Base-by-base conservation (phyloP, 2,113 vertebrate genomes). In the Eulemur macaco region DNA sequence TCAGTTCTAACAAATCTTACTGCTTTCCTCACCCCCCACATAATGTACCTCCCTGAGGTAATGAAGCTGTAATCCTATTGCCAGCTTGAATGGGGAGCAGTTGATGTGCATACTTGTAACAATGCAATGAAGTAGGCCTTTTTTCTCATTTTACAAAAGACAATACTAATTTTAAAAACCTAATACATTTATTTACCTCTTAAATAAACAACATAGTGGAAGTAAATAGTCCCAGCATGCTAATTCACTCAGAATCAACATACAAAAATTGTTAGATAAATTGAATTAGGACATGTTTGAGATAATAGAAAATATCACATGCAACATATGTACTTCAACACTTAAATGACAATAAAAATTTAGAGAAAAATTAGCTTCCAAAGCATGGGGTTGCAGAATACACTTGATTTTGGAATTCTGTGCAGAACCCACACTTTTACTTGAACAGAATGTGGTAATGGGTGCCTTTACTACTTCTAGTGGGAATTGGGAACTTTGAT, bases 391-490 rank as follows among this genome's bases (percentile, higher is more conserved):
- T 39, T 96, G 58, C 14, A 81, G 34, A 96, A 42, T 63, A 85
- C 27, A 76, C 56, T 92, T 92, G 88, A 87, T 90, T 95, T 86
- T 92, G 81, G 63, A 84, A 90, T 91, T 91, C n/a, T 89, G 31
- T 73, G 31, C 8, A 20, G 86, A 89, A 68, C 47, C 89, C 94
- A 93, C 54, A 45, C 74, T 66, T 91, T 95, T 21, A 64, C 78
- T 94, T 91, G 68, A 74, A 78, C 78, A 97, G 96, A 97, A 93
- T 84, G 84, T 74, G 27, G 34, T 86, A 80, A 73, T 81, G 97
- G 83, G 96, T 91, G 90, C 89, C 76, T 95, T 95, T 96, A 91
- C 84, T 96, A 95, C 88, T 97, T 97, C 91, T 80, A 90, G 94
- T 90, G 85, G 64, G 88, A 97, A 92, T 92, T 89, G 85, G 96